phyloP scores from a whole-genome alignment of 1,140 invertebrate species.

The Eupristina koningsbergeri region DNA sequence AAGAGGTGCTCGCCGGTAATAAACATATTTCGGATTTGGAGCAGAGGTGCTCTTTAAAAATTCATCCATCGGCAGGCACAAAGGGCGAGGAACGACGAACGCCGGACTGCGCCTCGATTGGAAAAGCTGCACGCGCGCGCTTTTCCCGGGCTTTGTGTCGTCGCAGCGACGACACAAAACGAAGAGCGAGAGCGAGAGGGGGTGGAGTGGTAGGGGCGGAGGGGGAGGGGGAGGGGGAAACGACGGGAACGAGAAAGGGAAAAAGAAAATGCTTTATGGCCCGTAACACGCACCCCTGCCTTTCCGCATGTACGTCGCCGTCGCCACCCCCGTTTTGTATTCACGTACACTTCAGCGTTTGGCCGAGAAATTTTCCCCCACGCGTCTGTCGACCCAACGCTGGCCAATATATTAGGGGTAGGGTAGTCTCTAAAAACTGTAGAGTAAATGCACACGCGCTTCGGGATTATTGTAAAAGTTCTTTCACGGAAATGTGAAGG shows the following conservation, averaged over 20 bases:
- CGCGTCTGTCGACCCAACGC: conserved; percentile 52
- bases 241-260: neutral
- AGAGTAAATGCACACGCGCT: conserved; percentile 40
- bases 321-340: conserved; percentile 35
- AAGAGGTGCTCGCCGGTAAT: too few relatives aligned
- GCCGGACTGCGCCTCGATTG: neutral
- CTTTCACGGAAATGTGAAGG: neutral
- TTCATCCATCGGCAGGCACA: too few relatives aligned
- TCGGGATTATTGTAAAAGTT: neutral
- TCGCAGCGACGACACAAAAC: neutral
- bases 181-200: neutral
- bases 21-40: too few relatives aligned
- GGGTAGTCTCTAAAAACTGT: conserved; percentile 30
- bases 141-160: neutral
- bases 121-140: neutral
- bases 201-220: too few relatives aligned
- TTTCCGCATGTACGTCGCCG: conserved; percentile 39
- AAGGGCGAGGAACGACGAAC: neutral
- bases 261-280: conserved; percentile 64
- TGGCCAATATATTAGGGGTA: conserved; percentile 69
- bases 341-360: neutral
- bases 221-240: neutral
- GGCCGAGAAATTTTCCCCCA: conserved; percentile 51
- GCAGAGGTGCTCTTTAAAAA: too few relatives aligned
- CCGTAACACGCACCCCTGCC: conserved; percentile 60